These are phyloP conservation scores for Neoniphon sammara DNA, from an alignment of 2,797 vertebrate genomes.

Conservation along the genomic window DNA sequence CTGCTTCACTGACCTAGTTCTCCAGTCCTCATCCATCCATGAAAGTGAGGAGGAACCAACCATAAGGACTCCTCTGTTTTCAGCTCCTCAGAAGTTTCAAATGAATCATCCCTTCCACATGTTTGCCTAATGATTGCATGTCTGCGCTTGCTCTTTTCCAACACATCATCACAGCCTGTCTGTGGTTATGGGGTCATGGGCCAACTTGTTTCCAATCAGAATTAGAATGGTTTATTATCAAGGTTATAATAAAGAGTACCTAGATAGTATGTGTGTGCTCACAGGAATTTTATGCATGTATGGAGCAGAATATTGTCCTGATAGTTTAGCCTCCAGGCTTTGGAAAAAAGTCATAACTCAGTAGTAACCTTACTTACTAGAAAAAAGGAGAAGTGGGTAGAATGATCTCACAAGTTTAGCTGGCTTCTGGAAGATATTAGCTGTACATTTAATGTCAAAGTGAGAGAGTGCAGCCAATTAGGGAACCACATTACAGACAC, in stretches of 20 bases:
- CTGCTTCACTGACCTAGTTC: conserved; percentile 24
- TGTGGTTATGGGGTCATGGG: conserved; percentile 67
- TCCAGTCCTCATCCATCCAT: conserved; percentile 40
- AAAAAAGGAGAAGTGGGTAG: conserved; percentile 50
- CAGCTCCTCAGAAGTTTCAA: conserved; percentile 47
- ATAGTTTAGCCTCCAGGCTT: conserved; percentile 48
- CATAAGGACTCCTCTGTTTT: conserved; percentile 52
- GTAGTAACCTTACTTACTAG: conserved; percentile 45
- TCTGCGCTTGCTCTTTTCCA: conserved; percentile 75
- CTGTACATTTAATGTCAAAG: conserved; percentile 43
- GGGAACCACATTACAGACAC: conserved; percentile 41
- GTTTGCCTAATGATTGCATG: conserved; percentile 80
- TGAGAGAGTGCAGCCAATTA: conserved; percentile 16
- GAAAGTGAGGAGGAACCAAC: conserved; percentile 60
- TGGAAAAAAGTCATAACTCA: conserved; percentile 54
- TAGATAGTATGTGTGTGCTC: background rate
- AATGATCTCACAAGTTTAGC: conserved; percentile 73
- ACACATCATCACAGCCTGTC: conserved; percentile 68
- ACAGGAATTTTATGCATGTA: conserved; percentile 17
- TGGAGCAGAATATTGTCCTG: conserved; percentile 15
- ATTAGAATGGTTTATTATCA: conserved; percentile 38
- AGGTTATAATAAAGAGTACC: conserved; percentile 29
- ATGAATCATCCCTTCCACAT: conserved; percentile 82
- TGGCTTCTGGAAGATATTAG: conserved; percentile 75
- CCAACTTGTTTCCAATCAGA: conserved; percentile 46